phyloP scores from a whole-genome alignment of 2,888 invertebrate species.

The Heliconius sara region DNA sequence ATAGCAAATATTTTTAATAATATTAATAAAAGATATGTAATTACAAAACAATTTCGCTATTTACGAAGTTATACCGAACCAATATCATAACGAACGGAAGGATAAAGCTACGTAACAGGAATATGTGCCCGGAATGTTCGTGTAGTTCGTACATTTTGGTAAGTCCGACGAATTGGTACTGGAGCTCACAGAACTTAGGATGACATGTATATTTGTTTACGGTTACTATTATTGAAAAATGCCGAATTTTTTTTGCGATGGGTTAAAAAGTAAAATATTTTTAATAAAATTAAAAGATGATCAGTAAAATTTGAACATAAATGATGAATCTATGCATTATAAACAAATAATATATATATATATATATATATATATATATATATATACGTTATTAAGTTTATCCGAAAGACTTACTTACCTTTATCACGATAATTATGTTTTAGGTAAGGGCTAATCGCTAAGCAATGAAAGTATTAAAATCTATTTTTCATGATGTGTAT shows the following conservation, averaged over 20 bases:
- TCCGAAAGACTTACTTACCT: too few relatives aligned
- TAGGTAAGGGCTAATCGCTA: too few relatives aligned
- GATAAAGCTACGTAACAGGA: conserved; percentile 13
- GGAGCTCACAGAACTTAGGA: neutral
- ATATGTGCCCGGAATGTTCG: conserved; percentile 3
- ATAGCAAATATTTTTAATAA: too few relatives aligned
- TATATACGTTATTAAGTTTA: too few relatives aligned
- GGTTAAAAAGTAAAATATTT: neutral
- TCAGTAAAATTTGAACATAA: neutral
- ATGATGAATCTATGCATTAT: too few relatives aligned
- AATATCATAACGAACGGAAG: conserved; percentile 2
- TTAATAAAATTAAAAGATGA: neutral
- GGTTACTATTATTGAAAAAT: neutral
- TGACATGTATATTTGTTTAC: neutral
- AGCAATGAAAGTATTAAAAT: too few relatives aligned
- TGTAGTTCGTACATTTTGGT: neutral
- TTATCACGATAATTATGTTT: too few relatives aligned
- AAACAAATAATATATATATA: too few relatives aligned
- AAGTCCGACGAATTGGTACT: neutral
- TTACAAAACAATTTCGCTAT: neutral
- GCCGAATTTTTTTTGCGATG: neutral
- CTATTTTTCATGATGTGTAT: too few relatives aligned
- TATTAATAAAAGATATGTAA: too few relatives aligned
- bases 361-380: too few relatives aligned
- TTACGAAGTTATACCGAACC: conserved; percentile 19